Base-by-base conservation (phyloP, 2,113 vertebrate species). In the Lepidiolamprologus cunningtoni region DNA sequence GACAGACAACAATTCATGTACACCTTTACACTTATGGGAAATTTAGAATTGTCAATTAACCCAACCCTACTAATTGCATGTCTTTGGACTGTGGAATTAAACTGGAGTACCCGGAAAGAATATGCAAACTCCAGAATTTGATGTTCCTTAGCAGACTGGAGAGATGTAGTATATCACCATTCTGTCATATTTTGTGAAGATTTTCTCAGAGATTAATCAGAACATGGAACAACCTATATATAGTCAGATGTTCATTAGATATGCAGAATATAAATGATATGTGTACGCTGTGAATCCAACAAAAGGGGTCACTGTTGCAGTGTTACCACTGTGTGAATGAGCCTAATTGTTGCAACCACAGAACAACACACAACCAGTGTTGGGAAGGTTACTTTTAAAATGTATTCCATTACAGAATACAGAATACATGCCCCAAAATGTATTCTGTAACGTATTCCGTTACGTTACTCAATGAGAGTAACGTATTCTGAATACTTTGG, bases 271-370 rank as follows among this genome's bases (percentile, higher is more conserved):
- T 45, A 47, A 42, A 45, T 13, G 35, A 4, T 35, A 83, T 57
- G 76, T 84, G 23, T 11, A 17, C 4, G 16, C 14, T 47, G 16
- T 78, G 6, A 28, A 33, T 3, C 35, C 33, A 89, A 83, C 68
- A 84, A 90, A 86, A 85, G 54, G 54, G 53, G 55, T 80, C 92
- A 86, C 80, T 87, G 80, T 87, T 86, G 63, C 5, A 73, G 66
- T 40, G 21, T 42, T 45, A 42, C 37, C 68, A 26, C 21, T 73
- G 37, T 26, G 14, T 73, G 68, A 73, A 45, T 73, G 68, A 45
- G 68, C 21, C 68, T 26, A 45, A 50, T 8, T 76, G 42, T 76
- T 76, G 16, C 42, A 50, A 50, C 71, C 42, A 76, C 23, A 2
- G 42, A 47, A 50, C 42, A 28, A 50, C 23, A 47, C 42, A 47